Conservation (phyloP, 2,113 vertebrate genomes). For the Ovibos moschatus region DNA sequence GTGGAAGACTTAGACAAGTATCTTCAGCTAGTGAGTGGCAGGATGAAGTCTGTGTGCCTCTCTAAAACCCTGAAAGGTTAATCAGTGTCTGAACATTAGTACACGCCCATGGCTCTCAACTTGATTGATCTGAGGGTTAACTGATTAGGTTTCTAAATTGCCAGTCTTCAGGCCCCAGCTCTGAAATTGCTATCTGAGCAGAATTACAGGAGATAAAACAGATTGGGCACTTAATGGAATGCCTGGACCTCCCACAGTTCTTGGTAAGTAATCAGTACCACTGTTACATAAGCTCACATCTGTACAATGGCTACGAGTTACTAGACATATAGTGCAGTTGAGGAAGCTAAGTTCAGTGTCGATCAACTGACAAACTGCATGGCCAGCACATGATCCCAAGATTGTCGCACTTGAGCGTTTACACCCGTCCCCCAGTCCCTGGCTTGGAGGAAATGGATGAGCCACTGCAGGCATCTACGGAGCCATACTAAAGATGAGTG, state of each 20-base stretch:
- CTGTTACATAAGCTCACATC: not conserved
- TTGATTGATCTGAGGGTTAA: not conserved
- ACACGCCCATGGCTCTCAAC: not conserved
- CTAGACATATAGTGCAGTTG: not conserved
- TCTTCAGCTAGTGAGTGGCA: not conserved
- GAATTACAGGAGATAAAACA: not conserved
- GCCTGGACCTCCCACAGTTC: not conserved
- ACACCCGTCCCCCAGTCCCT: not conserved
- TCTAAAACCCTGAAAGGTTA: not conserved
- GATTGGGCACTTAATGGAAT: not conserved
- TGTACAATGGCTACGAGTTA: not conserved
- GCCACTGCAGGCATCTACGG: not conserved
- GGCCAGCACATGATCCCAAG: not conserved
- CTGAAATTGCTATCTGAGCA: not conserved
- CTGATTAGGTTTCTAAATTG: not conserved
- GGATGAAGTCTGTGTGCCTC: not conserved
- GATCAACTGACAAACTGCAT: not conserved
- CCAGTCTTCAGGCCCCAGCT: not conserved
- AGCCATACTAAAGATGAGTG: not conserved
- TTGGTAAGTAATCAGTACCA: not conserved
- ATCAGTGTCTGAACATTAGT: not conserved
- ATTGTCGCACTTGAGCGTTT: not conserved
- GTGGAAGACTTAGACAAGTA: not conserved
- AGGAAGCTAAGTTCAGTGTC: not conserved
- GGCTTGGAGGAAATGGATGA: not conserved